Base-by-base conservation (phyloP, 2,113 vertebrate species). In the Saguinus imperator region DNA sequence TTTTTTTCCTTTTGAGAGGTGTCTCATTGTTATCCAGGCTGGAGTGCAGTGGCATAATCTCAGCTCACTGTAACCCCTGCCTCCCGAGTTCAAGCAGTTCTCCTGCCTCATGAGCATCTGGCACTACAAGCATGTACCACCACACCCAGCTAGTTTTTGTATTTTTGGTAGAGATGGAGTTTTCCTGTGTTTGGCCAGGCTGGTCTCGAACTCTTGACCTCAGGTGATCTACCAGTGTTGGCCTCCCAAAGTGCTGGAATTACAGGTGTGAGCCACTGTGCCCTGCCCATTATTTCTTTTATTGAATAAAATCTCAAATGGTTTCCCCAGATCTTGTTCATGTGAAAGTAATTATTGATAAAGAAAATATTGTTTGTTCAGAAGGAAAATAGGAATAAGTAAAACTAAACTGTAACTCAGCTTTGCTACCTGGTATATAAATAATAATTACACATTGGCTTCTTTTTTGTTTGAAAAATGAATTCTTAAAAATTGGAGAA, bases 301-400 rank as follows among this genome's bases (percentile, higher is more conserved):
- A 77, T n/a, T 92, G 58, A 93, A 50, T 88, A 76, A 85, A 88
- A 68, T 79, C 32, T 80, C 13, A 64, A 0, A 17, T 66, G 18
- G 16, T 58, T 87, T 35, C 20, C 55, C 37, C 25, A 66, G 1
- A 37, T 70, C 18, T 66, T 94, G 29, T 27, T 35, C 8, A 13
- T 70, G 25, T 90, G 43, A 94, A 96, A 77, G 87, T 66, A 73
- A 76, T 48, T 82, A 80, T 81, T 82, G 68, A n/a, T 85, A 58
- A 70, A 76, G 27, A 86, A 82, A 43, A 61, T 58, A 27, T 84
- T 61, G 37, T 21, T 95, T 55, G 27, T 58, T 1, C 75, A 61
- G 21, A 81, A 85, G 73, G 43, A 94, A 91, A 50, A 52, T 32
- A 73, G 61, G 9, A 57, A n/a, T 29, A 57, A 92, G 27, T 85